Conservation (phyloP, 2,113 vertebrate species). For the Poicephalus gulielmi region DNA sequence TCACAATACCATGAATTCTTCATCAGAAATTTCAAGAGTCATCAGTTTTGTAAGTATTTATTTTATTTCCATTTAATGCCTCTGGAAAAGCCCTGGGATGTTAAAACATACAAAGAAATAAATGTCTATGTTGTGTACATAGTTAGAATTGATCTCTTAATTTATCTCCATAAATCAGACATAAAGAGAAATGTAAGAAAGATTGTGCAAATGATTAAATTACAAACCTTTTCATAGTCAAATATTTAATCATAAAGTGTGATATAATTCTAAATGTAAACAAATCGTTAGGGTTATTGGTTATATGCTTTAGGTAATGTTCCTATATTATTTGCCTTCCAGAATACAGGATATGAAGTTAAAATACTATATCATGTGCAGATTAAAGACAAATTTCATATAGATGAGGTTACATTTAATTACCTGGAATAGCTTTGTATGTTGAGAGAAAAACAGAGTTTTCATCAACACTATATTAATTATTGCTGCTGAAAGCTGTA, state of each 20-base stretch:
- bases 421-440: conserved; percentile 60
- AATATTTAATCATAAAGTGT: conserved; percentile 35
- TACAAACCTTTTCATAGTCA: not conserved
- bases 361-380: conserved; percentile 12
- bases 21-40: not conserved
- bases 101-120: not conserved
- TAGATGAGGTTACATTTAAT: conserved; percentile 57
- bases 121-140: not conserved
- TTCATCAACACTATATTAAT: conserved; percentile 67
- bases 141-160: conserved; percentile 21
- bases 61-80: not conserved
- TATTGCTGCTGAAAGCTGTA: conserved; percentile 67
- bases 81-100: not conserved
- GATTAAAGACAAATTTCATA: conserved; percentile 50
- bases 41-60: conserved; percentile 8
- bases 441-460: conserved; percentile 63
- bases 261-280: conserved; percentile 23
- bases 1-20: not conserved
- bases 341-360: not conserved
- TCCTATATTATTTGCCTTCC: conserved; percentile 12
- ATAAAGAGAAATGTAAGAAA: not conserved
- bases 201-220: conserved; percentile 25
- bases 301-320: conserved; percentile 8
- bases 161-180: not conserved
- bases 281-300: not conserved